Base-by-base conservation (phyloP, 2,888 invertebrate species). In the Xiphydria camelus region DNA sequence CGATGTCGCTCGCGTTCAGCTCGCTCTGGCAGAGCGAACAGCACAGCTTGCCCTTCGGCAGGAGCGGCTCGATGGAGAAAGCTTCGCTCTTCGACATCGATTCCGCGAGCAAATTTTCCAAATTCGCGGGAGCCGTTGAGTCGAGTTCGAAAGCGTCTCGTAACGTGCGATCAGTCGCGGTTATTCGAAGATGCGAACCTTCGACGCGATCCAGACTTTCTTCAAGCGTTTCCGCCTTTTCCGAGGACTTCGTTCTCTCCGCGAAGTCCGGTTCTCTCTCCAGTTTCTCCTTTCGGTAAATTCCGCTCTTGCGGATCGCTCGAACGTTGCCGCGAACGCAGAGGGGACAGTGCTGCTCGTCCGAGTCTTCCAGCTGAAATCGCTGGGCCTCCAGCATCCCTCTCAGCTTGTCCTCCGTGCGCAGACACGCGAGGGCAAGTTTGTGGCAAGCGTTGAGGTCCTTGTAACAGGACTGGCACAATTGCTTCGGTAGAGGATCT, bases 401-500 rank as follows among this genome's bases (percentile, higher is more conserved):
- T 26, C 26, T 48, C 3, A 55, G 29, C 19, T 46, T 53, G 18
- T 53, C 55, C 33, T 55, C 55, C 5, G 55, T 39, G 26, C 42
- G 33, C 12, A 55, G 32, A n/a, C 48, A 50, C 2, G 29, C 31
- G 2, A 45, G 4, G 2, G 50, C 47, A 2, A 55, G 48, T 10
- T 48, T 41, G 31, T 55, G 50, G 19, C 52, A 55, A 21, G 41
- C 23, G 12, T 55, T 39, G 14, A 55, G 36, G 20, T 55, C 49
- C 1, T 29, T 23, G 12, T 40, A 26, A 20, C 55, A 55, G 18
- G 45, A 36, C 26, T 33, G 35, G 26, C 55, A 55, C 29, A 53
- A 45, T 22, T 55, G 52, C 25, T 55, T 55, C 4, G 55, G 55
- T 29, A 55, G 31, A 3, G 55, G 47, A 49, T 55, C 55, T 33